phyloP scores from a whole-genome alignment of 2,113 vertebrate species.

The Calidris pygmaea region DNA sequence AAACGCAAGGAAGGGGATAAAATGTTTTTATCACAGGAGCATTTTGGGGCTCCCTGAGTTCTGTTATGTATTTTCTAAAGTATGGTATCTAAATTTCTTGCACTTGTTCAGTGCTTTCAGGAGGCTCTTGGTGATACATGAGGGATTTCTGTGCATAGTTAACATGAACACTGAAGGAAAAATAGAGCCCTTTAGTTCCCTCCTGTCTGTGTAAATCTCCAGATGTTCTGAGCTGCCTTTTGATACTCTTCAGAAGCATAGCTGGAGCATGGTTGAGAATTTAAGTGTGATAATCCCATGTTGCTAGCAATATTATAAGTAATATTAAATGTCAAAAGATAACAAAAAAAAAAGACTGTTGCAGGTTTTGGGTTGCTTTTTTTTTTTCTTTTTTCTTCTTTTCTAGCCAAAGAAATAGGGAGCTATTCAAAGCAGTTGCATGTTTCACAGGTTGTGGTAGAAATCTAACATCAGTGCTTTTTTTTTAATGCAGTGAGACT shows the following conservation, averaged over 20 bases:
- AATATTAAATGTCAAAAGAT: conserved; percentile 39
- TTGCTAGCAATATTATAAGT: conserved; percentile 25
- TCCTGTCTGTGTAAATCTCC: conserved; percentile 9
- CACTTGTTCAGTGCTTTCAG: neutral
- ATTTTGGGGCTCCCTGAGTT: neutral
- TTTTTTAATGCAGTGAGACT: neutral
- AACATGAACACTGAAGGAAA: neutral
- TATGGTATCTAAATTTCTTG: neutral
- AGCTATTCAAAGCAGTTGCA: neutral
- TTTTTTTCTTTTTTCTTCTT: neutral
- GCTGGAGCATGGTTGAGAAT: conserved; percentile 11
- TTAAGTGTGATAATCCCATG: conserved; percentile 29
- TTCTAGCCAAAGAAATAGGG: neutral
- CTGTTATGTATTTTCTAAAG: neutral
- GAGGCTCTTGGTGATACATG: neutral
- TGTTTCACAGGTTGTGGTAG: neutral
- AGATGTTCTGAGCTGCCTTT: conserved; percentile 25
- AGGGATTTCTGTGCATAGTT: neutral
- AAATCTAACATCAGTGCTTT: neutral
- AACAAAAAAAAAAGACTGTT: neutral
- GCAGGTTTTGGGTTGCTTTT: too few relatives aligned
- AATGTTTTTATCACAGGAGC: neutral
- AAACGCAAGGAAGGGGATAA: neutral
- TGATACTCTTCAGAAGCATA: conserved; percentile 1
- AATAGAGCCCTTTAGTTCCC: neutral